phyloP scores from a whole-genome alignment of 2,113 vertebrate species.

The Pollimyrus isidori region DNA sequence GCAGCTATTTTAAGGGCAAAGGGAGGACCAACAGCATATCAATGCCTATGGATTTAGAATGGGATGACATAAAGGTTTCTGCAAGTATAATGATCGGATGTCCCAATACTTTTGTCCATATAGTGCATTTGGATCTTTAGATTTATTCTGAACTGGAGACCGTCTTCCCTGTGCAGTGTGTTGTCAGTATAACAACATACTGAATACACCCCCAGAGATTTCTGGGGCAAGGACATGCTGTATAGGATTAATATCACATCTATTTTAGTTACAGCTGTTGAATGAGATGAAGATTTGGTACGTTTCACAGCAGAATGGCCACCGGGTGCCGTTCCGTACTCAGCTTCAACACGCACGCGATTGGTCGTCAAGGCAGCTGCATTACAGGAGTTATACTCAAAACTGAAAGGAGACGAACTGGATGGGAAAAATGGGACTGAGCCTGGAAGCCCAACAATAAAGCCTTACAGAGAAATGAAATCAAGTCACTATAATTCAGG shows the following conservation, averaged over 20 bases:
- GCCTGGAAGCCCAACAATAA: background rate
- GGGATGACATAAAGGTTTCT: background rate
- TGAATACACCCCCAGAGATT: background rate
- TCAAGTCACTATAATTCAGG: background rate
- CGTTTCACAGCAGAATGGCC: background rate
- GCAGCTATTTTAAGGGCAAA: background rate
- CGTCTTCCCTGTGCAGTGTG: background rate
- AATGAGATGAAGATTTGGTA: background rate
- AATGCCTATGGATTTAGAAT: background rate
- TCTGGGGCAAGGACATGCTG: background rate
- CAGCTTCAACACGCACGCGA: background rate
- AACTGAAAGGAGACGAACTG: background rate
- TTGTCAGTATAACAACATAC: background rate
- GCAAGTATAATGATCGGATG: background rate
- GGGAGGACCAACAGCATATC: background rate
- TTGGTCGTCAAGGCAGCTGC: background rate
- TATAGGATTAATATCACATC: background rate
- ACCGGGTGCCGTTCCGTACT: background rate
- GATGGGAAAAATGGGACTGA: background rate
- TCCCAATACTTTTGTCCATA: background rate
- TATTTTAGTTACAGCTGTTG: background rate
- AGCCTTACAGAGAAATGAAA: background rate
- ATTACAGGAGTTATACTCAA: background rate
- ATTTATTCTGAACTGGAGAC: background rate
- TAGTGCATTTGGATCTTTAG: background rate